Evolutionary conservation across 1,140 invertebrate genomes (phyloP).

Genomic region (Sitobion miscanthi): DNA sequence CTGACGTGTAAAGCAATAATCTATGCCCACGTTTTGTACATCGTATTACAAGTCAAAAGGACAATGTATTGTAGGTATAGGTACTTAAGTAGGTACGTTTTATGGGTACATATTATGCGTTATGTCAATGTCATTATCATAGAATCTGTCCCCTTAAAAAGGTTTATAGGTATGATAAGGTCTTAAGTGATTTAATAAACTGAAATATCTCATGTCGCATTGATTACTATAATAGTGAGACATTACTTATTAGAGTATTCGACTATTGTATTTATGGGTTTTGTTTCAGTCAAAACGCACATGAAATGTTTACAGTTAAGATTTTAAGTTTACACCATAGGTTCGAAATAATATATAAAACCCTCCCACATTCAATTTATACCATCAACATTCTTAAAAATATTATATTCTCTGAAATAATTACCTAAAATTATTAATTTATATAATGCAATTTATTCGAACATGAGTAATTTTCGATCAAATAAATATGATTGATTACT

Average conservation of each 20-base stretch:
- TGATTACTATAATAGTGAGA: not conserved
- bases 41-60: not conserved
- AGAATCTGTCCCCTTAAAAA: not conserved
- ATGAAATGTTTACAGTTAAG: not conserved
- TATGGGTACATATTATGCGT: not conserved
- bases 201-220: not conserved
- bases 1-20: not conserved
- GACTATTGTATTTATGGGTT: not conserved
- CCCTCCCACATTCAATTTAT: not conserved
- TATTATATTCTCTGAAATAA: not conserved
- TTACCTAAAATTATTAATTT: not conserved
- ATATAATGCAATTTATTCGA: not conserved
- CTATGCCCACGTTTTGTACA: not conserved
- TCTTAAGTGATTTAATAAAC: not conserved
- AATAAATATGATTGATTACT: conserved; percentile 4
- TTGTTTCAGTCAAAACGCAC: not conserved
- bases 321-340: not conserved
- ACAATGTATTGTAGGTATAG: not conserved
- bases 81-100: not conserved
- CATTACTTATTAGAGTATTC: not conserved
- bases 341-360: not conserved
- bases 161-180: not conserved
- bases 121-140: not conserved
- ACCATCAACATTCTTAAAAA: not conserved
- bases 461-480: not conserved